phyloP scores from a whole-genome alignment of 2,113 vertebrate species.

The Phrynosoma blainvillii region DNA sequence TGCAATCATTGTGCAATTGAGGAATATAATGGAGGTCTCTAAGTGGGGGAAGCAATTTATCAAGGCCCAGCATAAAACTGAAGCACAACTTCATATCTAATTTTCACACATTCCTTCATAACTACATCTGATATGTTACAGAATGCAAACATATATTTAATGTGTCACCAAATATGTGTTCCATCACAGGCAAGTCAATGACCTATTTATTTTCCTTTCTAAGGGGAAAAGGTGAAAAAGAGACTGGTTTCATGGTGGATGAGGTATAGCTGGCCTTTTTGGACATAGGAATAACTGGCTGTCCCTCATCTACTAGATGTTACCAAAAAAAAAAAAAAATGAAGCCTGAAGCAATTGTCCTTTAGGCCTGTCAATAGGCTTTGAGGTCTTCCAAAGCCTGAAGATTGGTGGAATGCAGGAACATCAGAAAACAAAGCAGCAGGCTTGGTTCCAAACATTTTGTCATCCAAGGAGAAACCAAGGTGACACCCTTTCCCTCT shows the following conservation, averaged over 20 bases:
- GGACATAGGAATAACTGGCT: too few relatives aligned
- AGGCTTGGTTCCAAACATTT: background rate
- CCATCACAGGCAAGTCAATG: background rate
- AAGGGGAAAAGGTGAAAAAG: background rate
- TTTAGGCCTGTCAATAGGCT: background rate
- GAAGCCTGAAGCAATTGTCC: too few relatives aligned
- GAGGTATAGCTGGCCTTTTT: too few relatives aligned
- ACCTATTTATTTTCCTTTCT: background rate
- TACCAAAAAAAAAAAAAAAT: background rate
- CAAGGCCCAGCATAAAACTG: background rate
- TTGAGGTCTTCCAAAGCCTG: background rate
- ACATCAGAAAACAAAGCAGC: background rate
- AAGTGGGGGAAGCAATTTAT: conserved; percentile 3
- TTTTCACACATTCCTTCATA: background rate
- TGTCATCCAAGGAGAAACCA: too few relatives aligned
- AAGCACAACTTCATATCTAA: background rate
- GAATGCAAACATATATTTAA: background rate
- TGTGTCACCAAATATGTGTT: background rate
- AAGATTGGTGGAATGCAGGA: background rate
- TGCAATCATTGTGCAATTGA: background rate
- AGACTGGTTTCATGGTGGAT: too few relatives aligned
- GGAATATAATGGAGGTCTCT: conserved; percentile 21
- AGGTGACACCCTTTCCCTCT: background rate
- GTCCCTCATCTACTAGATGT: too few relatives aligned
- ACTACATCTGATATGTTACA: background rate